Percentiles rank a stretch among this genome's conserved stretches.
Conservation (phyloP, 2,113 vertebrate species). For the Sorex araneus region DNA sequence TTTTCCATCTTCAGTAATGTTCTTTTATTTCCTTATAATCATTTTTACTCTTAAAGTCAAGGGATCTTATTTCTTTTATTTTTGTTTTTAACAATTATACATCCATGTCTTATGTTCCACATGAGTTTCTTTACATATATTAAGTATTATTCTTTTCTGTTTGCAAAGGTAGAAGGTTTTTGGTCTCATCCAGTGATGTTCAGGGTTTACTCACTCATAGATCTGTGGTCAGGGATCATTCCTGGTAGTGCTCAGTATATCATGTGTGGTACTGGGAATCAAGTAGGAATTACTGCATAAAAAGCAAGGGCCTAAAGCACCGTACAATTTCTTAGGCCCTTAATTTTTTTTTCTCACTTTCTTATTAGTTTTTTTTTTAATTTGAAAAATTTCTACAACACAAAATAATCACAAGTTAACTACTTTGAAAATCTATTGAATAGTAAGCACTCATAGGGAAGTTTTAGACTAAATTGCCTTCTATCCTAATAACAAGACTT, state of each 20-base stretch:
- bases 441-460: background rate
- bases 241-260: too few species aligned
- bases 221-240: too few species aligned
- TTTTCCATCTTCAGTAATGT: background rate
- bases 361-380: background rate
- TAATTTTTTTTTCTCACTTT: background rate
- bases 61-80: slow-evolving; percentile 15
- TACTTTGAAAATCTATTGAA: background rate
- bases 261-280: too few species aligned
- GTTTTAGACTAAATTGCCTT: background rate
- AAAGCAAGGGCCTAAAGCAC: too few species aligned
- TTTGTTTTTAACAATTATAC: background rate
- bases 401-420: slow-evolving; percentile 30
- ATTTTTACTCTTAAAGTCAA: slow-evolving; percentile 7
- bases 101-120: too few species aligned
- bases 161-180: too few species aligned
- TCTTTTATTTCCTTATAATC: slow-evolving; percentile 27
- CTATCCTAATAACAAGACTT: background rate
- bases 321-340: too few species aligned
- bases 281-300: too few species aligned
- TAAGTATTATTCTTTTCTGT: too few species aligned
- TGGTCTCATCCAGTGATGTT: too few species aligned
- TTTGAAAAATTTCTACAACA: background rate
- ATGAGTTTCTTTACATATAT: too few species aligned
- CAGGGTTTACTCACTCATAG: too few species aligned